A percentile compares a stretch with the other conserved stretches of the same genome.
Evolutionary conservation across 2,888 invertebrate species (phyloP).

Genomic region (Apamea crenata): DNA sequence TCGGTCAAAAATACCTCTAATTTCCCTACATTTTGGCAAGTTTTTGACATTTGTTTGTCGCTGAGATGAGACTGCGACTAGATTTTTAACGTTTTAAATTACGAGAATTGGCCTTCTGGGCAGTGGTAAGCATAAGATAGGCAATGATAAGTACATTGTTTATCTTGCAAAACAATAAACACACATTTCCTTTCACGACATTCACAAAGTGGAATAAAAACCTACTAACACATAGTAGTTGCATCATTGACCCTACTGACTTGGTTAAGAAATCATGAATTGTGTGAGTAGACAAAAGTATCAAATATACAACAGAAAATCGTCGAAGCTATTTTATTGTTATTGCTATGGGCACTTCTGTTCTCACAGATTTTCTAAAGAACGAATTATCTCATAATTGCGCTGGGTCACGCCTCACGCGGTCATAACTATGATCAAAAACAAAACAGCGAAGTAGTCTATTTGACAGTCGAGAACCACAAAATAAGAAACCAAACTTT

Average conservation of each 20-base stretch:
- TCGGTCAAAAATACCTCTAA: too few species aligned
- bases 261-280: not conserved
- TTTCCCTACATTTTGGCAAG: too few species aligned
- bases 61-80: too few species aligned
- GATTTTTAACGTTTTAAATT: too few species aligned
- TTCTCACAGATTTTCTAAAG: not conserved
- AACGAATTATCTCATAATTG: not conserved
- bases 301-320: slow-evolving; percentile 10
- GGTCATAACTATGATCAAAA: not conserved
- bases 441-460: slow-evolving; percentile 12
- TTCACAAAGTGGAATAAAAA: slow-evolving; percentile 1
- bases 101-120: too few species aligned
- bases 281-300: not conserved
- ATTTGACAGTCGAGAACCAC: not conserved
- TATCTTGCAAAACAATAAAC: slow-evolving; percentile 4
- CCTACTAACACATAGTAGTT: slow-evolving; percentile 8
- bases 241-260: not conserved
- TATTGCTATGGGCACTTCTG: not conserved
- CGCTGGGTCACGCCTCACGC: not conserved
- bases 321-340: not conserved
- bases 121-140: not conserved
- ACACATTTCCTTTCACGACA: not conserved
- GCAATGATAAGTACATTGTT: not conserved
- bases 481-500: slow-evolving; percentile 13
- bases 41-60: too few species aligned